A percentile compares a stretch with the other conserved stretches of the same genome.
These are phyloP conservation scores for Andinoacara biseriatus DNA, from an alignment of 2,113 vertebrate species.

Conservation along the genomic window DNA sequence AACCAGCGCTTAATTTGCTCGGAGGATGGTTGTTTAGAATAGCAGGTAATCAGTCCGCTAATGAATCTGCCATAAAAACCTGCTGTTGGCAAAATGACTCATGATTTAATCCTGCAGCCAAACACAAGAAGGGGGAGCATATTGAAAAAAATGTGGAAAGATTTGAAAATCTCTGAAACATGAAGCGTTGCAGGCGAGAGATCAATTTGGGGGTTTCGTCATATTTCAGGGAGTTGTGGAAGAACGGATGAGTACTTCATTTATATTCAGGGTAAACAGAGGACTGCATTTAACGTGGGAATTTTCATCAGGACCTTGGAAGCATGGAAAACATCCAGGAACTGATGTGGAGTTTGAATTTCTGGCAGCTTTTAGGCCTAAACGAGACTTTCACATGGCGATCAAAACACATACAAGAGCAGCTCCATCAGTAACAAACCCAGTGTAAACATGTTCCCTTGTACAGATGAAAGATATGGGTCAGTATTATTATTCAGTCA, in stretches of 20 bases:
- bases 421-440: neutral
- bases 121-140: neutral
- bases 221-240: neutral
- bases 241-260: too few relatives aligned
- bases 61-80: neutral
- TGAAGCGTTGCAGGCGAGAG: neutral
- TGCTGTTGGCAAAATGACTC: constrained; percentile 8
- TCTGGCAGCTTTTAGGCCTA: too few relatives aligned
- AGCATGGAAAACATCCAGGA: neutral
- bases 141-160: neutral
- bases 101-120: neutral
- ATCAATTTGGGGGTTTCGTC: neutral
- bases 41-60: constrained; percentile 8
- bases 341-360: too few relatives aligned
- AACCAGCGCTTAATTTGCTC: neutral
- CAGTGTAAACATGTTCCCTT: neutral
- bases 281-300: neutral
- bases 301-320: neutral
- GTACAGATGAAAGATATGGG: neutral
- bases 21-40: neutral
- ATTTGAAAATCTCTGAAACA: neutral
- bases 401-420: neutral
- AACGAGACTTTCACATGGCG: too few relatives aligned
- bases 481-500: neutral
- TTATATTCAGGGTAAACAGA: too few relatives aligned